Conservation (phyloP, 2,797 vertebrate genomes). For the Masticophis lateralis region DNA sequence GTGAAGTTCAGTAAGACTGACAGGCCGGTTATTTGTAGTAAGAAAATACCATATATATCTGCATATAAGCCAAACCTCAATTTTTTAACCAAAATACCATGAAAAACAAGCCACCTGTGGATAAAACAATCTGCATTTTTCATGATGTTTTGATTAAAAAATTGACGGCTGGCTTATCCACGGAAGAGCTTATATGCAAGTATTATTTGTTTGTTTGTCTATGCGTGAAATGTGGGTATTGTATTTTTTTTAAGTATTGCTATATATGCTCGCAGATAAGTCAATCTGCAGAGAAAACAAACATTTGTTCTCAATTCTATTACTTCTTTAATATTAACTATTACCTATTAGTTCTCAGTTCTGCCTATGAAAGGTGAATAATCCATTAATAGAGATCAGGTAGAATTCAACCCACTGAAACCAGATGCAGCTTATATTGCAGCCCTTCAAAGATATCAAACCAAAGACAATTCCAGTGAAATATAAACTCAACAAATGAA, state of each 20-base stretch:
- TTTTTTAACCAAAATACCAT: not conserved
- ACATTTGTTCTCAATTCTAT: not conserved
- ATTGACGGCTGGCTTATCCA: not conserved
- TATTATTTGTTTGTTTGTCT: not conserved
- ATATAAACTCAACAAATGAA: not conserved
- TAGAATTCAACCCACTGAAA: not conserved
- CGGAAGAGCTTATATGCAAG: not conserved
- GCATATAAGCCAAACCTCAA: not conserved
- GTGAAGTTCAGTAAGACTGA: not conserved
- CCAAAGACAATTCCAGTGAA: not conserved
- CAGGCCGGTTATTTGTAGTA: not conserved
- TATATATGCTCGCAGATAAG: not conserved
- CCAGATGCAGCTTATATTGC: not conserved
- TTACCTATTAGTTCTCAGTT: not conserved
- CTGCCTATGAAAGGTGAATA: not conserved
- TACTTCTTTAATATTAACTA: not conserved
- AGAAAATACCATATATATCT: not conserved
- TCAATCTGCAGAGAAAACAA: not conserved
- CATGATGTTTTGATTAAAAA: not conserved
- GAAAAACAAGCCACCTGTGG: not conserved
- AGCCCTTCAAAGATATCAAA: not conserved
- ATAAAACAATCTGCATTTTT: not conserved
- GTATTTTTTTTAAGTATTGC: not conserved
- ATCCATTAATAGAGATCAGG: not conserved
- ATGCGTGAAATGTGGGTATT: not conserved